Evolutionary conservation across 1,140 invertebrate genomes (phyloP).

Genomic region (Berghia stephanieae): DNA sequence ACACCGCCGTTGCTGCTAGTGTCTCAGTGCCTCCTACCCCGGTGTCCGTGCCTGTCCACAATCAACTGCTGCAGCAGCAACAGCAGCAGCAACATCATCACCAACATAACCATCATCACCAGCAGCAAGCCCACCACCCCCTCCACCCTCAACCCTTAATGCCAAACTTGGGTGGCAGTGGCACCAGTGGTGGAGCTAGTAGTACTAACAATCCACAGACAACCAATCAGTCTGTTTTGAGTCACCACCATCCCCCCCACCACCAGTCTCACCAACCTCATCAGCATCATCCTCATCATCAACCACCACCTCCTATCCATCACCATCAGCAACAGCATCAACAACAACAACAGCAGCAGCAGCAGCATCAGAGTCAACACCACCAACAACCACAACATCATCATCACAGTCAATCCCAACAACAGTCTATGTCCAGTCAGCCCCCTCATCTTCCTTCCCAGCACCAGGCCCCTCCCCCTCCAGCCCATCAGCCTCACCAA

Average conservation of each 20-base stretch:
- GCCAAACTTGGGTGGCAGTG: too few relatives aligned
- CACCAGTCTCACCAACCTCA: background rate
- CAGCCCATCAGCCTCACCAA: too few relatives aligned
- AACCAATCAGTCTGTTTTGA: too few relatives aligned
- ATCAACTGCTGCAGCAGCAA: background rate
- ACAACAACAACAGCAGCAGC: background rate
- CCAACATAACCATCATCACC: conserved; percentile 1
- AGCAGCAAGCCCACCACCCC: background rate
- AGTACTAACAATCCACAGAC: too few relatives aligned
- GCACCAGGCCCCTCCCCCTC: too few relatives aligned
- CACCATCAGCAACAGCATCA: background rate
- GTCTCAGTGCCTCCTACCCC: too few relatives aligned
- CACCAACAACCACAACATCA: conserved; percentile 16
- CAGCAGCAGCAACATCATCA: conserved; percentile 20
- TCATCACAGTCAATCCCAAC: background rate
- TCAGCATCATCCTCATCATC: background rate
- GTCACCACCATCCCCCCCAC: conserved; percentile 17
- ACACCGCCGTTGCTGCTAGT: too few relatives aligned
- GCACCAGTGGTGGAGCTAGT: too few relatives aligned
- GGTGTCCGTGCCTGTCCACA: too few relatives aligned
- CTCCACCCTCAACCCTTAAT: too few relatives aligned
- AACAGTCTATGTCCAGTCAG: too few relatives aligned
- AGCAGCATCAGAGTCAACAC: background rate
- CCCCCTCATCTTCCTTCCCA: background rate
- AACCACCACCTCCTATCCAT: background rate